A percentile compares a stretch with the other conserved stretches of the same genome.
Evolutionary conservation across 2,113 vertebrate species (phyloP).

Genomic region (Camelus bactrianus): DNA sequence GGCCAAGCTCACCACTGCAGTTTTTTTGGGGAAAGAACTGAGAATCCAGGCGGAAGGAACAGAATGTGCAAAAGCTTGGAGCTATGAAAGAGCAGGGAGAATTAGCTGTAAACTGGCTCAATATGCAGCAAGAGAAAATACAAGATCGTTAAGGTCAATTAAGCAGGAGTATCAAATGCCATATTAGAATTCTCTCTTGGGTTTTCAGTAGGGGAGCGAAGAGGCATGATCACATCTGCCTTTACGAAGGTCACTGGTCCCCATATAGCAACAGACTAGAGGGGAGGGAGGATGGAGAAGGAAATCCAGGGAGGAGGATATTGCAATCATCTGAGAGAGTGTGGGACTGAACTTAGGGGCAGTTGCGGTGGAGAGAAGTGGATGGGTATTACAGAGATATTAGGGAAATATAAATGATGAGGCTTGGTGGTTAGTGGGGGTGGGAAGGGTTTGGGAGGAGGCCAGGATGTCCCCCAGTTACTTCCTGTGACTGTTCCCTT

Average conservation of each 20-base stretch:
- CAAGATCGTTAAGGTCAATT: not conserved
- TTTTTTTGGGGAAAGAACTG: not conserved
- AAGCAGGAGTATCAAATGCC: not conserved
- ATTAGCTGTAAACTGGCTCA: not conserved
- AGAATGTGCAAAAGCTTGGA: not conserved
- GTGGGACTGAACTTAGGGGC: not conserved
- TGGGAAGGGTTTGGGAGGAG: not conserved
- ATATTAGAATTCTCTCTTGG: not conserved
- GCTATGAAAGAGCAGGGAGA: not conserved
- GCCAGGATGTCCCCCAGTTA: not conserved
- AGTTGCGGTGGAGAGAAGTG: not conserved
- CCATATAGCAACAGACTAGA: not conserved
- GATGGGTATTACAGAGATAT: not conserved
- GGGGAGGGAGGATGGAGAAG: not conserved
- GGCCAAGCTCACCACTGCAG: not conserved
- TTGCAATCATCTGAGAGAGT: not conserved
- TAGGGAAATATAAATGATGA: not conserved
- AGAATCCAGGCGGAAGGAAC: constrained; percentile 27
- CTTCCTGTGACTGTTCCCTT: not conserved
- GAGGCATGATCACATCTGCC: not conserved
- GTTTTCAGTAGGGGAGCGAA: not conserved
- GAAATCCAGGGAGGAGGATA: not conserved
- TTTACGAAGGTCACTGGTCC: not conserved
- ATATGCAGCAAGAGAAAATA: not conserved
- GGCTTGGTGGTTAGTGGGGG: not conserved